These are phyloP conservation scores for Palythoa heliodiscus DNA, from an alignment of 92 coral and sea anemone genomes.

Conservation along the genomic window DNA sequence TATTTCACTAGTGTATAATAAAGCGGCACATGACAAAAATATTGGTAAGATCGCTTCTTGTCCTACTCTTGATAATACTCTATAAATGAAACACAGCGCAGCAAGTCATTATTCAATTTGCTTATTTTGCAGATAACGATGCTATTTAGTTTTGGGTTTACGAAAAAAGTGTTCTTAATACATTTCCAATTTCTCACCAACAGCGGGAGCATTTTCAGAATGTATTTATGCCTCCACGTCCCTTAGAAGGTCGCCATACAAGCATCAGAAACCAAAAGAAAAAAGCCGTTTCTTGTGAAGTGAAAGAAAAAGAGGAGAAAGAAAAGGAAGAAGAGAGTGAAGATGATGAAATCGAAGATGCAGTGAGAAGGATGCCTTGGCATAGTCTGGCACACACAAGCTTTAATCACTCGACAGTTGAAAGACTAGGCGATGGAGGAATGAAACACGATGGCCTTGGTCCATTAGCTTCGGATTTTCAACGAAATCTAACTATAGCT, in stretches of 20 bases:
- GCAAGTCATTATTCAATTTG: no score
- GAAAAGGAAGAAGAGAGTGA: conserved; percentile 68
- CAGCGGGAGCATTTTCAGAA: conserved; percentile 84
- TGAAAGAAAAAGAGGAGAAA: conserved; percentile 74
- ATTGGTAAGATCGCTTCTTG: no score
- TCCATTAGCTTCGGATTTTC: conserved; percentile 26
- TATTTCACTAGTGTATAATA: no score
- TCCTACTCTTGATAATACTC: no score
- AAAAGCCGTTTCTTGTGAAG: conserved; percentile 54
- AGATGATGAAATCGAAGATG: conserved; percentile 65
- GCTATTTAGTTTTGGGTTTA: no score
- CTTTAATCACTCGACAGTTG: conserved; percentile 25
- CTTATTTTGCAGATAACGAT: no score
- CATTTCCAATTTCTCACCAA: neutral
- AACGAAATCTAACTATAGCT: conserved; percentile 24
- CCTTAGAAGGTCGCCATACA: conserved; percentile 83
- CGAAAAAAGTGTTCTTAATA: neutral
- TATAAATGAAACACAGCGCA: no score
- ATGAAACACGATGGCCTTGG: neutral
- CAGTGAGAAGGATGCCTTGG: conserved; percentile 36
- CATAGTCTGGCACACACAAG: conserved; percentile 37
- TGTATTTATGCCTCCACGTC: conserved; percentile 67
- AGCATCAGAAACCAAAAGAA: conserved; percentile 60
- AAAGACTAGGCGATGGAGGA: conserved; percentile 32
- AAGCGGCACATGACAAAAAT: no score